Evolutionary conservation across 1,140 invertebrate genomes (phyloP), one percentile per base, ranked within the genome.

Genomic region (Drosophila nasuta): DNA sequence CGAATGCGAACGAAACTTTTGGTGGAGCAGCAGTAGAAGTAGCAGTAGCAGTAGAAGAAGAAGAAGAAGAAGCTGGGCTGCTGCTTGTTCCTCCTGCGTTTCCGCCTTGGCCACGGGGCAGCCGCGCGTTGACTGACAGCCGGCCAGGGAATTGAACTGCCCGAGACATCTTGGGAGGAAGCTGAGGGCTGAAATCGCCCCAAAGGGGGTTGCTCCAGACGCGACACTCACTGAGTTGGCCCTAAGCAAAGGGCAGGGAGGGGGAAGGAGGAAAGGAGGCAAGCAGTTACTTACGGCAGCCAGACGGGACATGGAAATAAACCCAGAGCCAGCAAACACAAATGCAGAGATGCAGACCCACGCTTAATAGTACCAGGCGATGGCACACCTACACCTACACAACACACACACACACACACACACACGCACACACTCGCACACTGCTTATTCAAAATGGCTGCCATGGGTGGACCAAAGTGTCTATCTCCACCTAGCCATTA

Each of bases 51-150:
- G 20, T 20, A 20, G 20, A 0, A 20, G 20, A 20, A 20, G 20
- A 25, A 25, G 20, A 25, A 25, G 20, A 25, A 25, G 72, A 20
- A 58, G 51, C 3, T 62, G 33, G 60, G 33, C 33, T 57, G 1
- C 46, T 7, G 6, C 46, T 20, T 38, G 10, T 3, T 13, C 48
- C 3, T 5, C 41, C 4, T 25, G 11, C 15, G 30, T 49, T 59
- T 48, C 49, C 51, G 41, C 25, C 68, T 63, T 49, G 72, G 68
- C 79, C 79, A 81, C 59, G 73, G 79, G 77, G 63, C 73, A 81
- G 79, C 73, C 73, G 75, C 73, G 63, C 77, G 67, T 69, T 85
- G 81, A 85, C 74, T 86, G 81, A 81, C 81, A 85, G 78, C 52
- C 81, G 64, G 52, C 74, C 65, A 65, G 69, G 76, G 72, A 71